Evolutionary conservation across 2,888 invertebrate genomes (phyloP).

Genomic region (Leistus spinibarbis): DNA sequence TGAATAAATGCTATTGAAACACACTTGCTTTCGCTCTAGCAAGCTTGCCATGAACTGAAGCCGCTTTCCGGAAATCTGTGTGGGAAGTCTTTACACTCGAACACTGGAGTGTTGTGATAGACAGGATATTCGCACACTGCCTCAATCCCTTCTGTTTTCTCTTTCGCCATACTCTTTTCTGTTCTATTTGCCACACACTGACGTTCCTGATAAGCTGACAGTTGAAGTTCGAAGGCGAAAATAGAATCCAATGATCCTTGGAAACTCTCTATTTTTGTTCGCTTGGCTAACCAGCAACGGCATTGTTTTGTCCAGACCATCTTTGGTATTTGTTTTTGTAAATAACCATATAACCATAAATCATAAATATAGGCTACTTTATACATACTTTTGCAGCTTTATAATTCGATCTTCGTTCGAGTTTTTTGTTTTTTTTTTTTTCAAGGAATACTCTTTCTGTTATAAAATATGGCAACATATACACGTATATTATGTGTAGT

Average conservation of each 20-base stretch:
- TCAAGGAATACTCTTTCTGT: too few relatives aligned
- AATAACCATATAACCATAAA: too few relatives aligned
- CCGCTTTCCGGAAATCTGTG: slow-evolving; percentile 3
- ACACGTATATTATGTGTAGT: too few relatives aligned
- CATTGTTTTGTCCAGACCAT: too few relatives aligned
- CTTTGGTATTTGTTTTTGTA: too few relatives aligned
- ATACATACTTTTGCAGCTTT: too few relatives aligned
- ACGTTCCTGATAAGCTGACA: slow-evolving; percentile 30
- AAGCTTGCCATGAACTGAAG: neutral
- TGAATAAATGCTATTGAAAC: neutral
- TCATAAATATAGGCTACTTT: too few relatives aligned
- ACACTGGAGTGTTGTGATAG: slow-evolving; percentile 22
- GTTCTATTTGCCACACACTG: neutral
- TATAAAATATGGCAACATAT: too few relatives aligned
- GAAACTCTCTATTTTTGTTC: neutral
- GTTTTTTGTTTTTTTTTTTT: too few relatives aligned
- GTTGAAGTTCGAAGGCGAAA: slow-evolving; percentile 23
- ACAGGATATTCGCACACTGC: slow-evolving; percentile 8
- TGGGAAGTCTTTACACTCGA: slow-evolving; percentile 13
- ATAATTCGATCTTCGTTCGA: too few relatives aligned
- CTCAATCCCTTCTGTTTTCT: slow-evolving; percentile 22
- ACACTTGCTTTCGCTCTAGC: neutral
- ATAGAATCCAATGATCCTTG: slow-evolving; percentile 34
- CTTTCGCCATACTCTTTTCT: slow-evolving; percentile 12
- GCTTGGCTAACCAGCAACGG: neutral